Evolutionary conservation across 92 coral and sea anemone genomes (phyloP).

Genomic region (Zoanthus gigantus): DNA sequence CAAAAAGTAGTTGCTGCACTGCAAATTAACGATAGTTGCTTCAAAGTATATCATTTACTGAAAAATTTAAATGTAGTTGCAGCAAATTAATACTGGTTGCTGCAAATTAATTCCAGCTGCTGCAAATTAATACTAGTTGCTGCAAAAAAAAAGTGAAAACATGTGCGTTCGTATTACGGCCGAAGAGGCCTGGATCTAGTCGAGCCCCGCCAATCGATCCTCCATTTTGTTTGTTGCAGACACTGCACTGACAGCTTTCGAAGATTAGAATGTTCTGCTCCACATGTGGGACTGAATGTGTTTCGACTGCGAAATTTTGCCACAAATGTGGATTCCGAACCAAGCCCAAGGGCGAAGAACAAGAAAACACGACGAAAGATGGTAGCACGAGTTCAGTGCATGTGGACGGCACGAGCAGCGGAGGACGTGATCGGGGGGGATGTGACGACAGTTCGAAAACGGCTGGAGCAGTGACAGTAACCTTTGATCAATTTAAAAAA

Average conservation of each 20-base stretch:
- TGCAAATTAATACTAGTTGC: slow-evolving; percentile 5
- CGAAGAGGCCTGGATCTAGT: slow-evolving; percentile 41
- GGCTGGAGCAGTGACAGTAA: slow-evolving; percentile 41
- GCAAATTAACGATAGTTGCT: no score
- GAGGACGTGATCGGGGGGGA: slow-evolving; percentile 30
- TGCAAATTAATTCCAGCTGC: neutral
- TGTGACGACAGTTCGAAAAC: slow-evolving; percentile 39
- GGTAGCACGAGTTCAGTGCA: slow-evolving; percentile 44
- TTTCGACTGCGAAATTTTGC: slow-evolving; percentile 28
- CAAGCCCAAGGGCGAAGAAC: slow-evolving; percentile 38
- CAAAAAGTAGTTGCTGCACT: no score
- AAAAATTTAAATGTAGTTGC: neutral
- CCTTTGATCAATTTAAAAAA: slow-evolving; percentile 31
- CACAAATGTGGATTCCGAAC: slow-evolving; percentile 41
- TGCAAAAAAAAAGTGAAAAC: slow-evolving; percentile 29
- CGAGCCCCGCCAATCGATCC: slow-evolving; percentile 13
- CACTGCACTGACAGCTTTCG: neutral
- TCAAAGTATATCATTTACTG: no score
- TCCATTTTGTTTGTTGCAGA: slow-evolving; percentile 38
- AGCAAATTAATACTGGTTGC: neutral
- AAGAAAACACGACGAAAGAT: slow-evolving; percentile 36
- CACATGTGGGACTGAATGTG: slow-evolving; percentile 44
- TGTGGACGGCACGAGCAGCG: slow-evolving; percentile 34
- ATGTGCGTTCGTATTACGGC: slow-evolving; percentile 34
- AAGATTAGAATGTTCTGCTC: slow-evolving; percentile 40